Percentiles rank a stretch among this genome's conserved stretches.
Conservation (phyloP, 2,797 vertebrate species). For the Fundulus diaphanus region DNA sequence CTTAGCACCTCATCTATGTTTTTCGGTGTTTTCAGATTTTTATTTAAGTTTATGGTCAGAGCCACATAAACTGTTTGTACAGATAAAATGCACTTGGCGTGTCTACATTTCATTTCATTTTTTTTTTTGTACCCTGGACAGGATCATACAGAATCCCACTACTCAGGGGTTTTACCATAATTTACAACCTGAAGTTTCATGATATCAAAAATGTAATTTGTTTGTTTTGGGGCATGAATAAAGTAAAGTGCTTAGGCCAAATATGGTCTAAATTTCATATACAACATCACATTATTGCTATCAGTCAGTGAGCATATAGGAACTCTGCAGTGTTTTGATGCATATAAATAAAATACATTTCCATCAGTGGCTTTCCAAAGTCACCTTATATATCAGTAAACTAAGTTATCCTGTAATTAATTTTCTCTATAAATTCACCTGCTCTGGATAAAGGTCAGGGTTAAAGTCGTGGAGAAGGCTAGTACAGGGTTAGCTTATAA, state of each 20-base stretch:
- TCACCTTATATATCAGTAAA: too few species aligned
- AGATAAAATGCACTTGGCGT: background rate
- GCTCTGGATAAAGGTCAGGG: background rate
- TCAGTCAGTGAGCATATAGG: background rate
- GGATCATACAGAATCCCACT: background rate
- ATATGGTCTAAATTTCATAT: background rate
- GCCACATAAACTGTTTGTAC: background rate
- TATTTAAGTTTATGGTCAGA: background rate
- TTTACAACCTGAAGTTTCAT: background rate
- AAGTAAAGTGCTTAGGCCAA: background rate
- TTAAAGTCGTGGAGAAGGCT: background rate
- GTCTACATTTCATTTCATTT: background rate
- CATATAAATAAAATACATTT: too few species aligned
- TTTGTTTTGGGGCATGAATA: too few species aligned
- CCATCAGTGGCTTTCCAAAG: too few species aligned
- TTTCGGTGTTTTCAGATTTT: background rate
- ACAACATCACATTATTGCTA: background rate
- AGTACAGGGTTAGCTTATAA: background rate
- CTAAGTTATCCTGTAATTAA: background rate
- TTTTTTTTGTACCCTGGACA: background rate
- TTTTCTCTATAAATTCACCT: background rate
- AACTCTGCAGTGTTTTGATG: too few species aligned
- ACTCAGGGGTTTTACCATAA: background rate
- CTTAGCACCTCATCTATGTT: background rate
- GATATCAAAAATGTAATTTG: too few species aligned